Conservation (phyloP, 2,113 vertebrate genomes). For the Tiliqua scincoides region DNA sequence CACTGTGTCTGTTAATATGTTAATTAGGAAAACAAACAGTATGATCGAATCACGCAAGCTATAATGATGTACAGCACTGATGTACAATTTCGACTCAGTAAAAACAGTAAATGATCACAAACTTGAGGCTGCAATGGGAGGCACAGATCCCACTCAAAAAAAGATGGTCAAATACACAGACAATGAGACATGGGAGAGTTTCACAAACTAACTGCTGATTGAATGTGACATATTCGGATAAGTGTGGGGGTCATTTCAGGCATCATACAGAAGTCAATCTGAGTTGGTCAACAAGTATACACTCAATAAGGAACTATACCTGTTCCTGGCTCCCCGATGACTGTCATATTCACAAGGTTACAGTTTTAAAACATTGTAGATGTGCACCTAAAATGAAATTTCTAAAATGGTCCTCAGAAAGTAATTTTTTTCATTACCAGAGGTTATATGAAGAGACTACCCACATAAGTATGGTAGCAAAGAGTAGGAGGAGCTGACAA, state of each 20-base stretch:
- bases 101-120: no score
- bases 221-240: background rate
- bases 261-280: background rate
- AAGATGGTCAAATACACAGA: no score
- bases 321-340: background rate
- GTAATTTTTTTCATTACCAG: background rate
- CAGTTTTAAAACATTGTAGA: background rate
- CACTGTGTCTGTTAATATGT: background rate
- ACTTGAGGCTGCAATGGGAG: no score
- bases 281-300: background rate
- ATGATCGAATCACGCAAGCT: background rate
- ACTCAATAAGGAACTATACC: background rate
- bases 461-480: background rate
- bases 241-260: background rate
- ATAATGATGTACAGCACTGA: no score
- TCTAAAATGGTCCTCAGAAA: background rate
- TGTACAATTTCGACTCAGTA: no score
- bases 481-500: background rate
- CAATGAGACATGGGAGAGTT: no score
- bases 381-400: background rate
- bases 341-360: background rate
- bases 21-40: background rate
- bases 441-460: background rate
- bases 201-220: no score
- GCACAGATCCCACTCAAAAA: no score